phyloP scores from a whole-genome alignment of 2,888 invertebrate species.

The Brenthis ino region DNA sequence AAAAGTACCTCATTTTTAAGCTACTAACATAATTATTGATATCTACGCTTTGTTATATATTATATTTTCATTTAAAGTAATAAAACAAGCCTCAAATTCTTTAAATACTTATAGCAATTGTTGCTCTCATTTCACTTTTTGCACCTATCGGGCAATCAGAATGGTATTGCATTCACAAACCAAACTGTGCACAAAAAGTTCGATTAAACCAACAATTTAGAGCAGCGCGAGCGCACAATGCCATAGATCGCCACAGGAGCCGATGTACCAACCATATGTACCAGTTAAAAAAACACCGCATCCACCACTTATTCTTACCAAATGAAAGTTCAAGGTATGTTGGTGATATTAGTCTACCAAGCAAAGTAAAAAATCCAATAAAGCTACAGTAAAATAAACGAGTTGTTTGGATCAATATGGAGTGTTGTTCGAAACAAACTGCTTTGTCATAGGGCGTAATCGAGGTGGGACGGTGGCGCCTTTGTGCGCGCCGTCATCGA shows the following conservation, averaged over 20 bases:
- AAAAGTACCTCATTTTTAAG: too few relatives aligned
- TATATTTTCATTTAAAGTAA: too few relatives aligned
- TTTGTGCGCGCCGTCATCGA: slow-evolving; percentile 74
- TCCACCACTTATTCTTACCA: slow-evolving; percentile 15
- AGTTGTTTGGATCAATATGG: slow-evolving; percentile 81
- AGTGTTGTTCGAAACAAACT: slow-evolving; percentile 74
- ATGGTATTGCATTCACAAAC: slow-evolving; percentile 57
- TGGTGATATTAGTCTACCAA: slow-evolving; percentile 51
- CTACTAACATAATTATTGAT: too few relatives aligned
- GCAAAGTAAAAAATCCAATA: slow-evolving; percentile 71
- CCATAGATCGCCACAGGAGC: slow-evolving; percentile 77
- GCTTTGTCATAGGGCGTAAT: slow-evolving; percentile 82
- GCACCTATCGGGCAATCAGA: slow-evolving; percentile 50
- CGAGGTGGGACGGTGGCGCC: slow-evolving; percentile 78
- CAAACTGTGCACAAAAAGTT: slow-evolving; percentile 70
- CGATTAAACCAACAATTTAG: slow-evolving; percentile 78
- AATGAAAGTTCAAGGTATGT: slow-evolving; percentile 42
- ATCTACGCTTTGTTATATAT: too few relatives aligned
- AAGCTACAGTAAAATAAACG: slow-evolving; percentile 73
- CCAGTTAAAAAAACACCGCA: slow-evolving; percentile 33
- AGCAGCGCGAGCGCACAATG: slow-evolving; percentile 63
- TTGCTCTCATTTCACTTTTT: slow-evolving; percentile 53
- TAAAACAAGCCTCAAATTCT: slow-evolving; percentile 3
- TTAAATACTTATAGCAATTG: slow-evolving; percentile 33
- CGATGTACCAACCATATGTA: slow-evolving; percentile 37